Evolutionary conservation across 2,888 invertebrate species (phyloP), one percentile per base, ranked within the genome.

Genomic region (Cerastoderma edule): DNA sequence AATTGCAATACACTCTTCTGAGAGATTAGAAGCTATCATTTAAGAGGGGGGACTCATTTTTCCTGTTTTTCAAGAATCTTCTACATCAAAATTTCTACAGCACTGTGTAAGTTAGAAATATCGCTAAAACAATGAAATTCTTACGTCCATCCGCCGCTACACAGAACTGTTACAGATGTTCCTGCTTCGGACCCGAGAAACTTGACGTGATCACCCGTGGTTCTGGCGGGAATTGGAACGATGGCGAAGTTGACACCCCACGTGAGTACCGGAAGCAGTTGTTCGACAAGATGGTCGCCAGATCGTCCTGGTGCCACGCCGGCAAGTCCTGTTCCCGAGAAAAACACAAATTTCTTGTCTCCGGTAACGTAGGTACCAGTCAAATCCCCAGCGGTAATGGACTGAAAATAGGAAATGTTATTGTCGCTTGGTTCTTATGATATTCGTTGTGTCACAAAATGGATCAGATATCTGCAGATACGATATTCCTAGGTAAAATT

Each of bases 211-310:
- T 90, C 89, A 0, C 89, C 89, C n/a, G 75, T 74, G 2, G 79
- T 75, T 54, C 88, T 74, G 35, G 79, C 77, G 10, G 89, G 86
- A 3, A 88, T 83, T n/a, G 88, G 86, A 1, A 86, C 87, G 27
- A 84, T 84, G 30, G 83, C 79, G 77, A 89, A 90, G 13, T 70
- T 57, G 32, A 75, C 85, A 8, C 90, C 89, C 90, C 90, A 90
- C 1, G 87, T 87, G 39, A 85, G 72, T 1, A 87, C 80, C 0
- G 89, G 87, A 13, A 84, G 73, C 63, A 89, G 35, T 73, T 88
- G 87, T 60, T 87, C 89, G 16, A 88, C 84, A 53, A 90, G 69
- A 69, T 89, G 88, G 69, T 88, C 87, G 3, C 66, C 46, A 30
- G 76, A 66, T 10, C 65, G 32, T 4, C 78, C 82, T 6, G 63